Base-by-base conservation (phyloP, 1,140 invertebrate genomes). In the Philaenus spumarius region DNA sequence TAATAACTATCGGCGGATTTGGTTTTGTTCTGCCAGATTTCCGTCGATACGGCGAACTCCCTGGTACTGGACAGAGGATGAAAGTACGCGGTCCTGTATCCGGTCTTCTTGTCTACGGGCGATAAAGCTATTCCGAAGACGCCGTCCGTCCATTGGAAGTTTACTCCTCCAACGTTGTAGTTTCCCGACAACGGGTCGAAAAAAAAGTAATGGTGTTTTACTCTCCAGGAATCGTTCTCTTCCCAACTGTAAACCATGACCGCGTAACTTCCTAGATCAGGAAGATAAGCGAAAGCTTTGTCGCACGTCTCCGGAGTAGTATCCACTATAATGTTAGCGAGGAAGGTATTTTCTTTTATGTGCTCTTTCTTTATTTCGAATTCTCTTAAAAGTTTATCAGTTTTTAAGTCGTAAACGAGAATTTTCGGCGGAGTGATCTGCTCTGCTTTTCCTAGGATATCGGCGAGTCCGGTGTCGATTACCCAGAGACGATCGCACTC, bases 161-260 rank as follows among this genome's bases (percentile, higher is more conserved):
- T 80, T 26, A 83, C 76, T 24, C 83, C 86, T 52, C 79, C 80
- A 1, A 89, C 84, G 56, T 81, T 85, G 64, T 86, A 88, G 56
- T 72, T 67, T 67, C 76, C 86, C 59, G 83, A 75, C 9, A 89
- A 68, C 0, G 87, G 87, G 68, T 91, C 87, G 52, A 89, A 87
- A 71, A 87, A 78, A 79, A 91, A 90, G 72, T 82, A 91, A 68
- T 89, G 86, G 66, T 91, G 87, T 57, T 82, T 73, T 2, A 90
- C 78, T 22, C 86, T 77, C 81, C 86, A 90, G 0, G 86, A 87
- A 55, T 84, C 80, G 62, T 90, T 80, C 14, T 84, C 77, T 39
- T 82, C 80, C 62, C 82, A 76, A 37, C 81, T 85, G 67, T 89
- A 91, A 1, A 90, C 86, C 0, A 90, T 79, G 1, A 91, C 67